Conservation (phyloP, 1,140 invertebrate genomes). For the Drosophila leontia region DNA sequence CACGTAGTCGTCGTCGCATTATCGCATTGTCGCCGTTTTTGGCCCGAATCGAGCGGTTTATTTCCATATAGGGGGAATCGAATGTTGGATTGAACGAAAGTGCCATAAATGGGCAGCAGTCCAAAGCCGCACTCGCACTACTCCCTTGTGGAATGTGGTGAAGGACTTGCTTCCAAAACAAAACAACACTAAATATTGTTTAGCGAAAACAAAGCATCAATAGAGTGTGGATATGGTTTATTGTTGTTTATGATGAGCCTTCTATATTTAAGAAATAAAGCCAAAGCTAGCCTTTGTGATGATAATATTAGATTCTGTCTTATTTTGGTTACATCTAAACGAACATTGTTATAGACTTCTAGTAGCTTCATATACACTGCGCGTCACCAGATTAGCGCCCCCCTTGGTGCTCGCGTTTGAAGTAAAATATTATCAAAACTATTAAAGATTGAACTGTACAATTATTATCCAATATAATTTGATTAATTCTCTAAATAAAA, state of each 20-base stretch:
- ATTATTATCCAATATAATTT: too few species aligned
- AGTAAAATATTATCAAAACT: too few species aligned
- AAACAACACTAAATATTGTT: not conserved
- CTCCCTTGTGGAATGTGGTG: slow-evolving; percentile 66
- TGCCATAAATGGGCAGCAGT: slow-evolving; percentile 11
- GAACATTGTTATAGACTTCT: too few species aligned
- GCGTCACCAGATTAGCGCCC: too few species aligned
- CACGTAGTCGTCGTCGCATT: slow-evolving; percentile 48
- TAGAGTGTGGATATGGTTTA: not conserved
- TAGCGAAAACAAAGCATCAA: not conserved
- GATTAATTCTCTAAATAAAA: too few species aligned
- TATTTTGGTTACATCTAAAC: not conserved
- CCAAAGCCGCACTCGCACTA: slow-evolving; percentile 35
- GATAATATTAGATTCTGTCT: not conserved
- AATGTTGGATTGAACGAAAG: slow-evolving; percentile 4
- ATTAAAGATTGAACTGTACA: too few species aligned
- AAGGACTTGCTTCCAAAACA: slow-evolving; percentile 47
- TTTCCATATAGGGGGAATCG: slow-evolving; percentile 58
- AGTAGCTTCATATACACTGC: too few species aligned
- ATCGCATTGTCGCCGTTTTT: slow-evolving; percentile 45
- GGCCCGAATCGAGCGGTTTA: slow-evolving; percentile 44
- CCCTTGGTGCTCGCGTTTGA: too few species aligned
- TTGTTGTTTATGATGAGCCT: not conserved
- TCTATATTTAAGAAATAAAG: not conserved
- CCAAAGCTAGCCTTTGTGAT: not conserved